A percentile compares a stretch with the other conserved stretches of the same genome.
These are phyloP conservation scores for Pagrus major DNA, from an alignment of 2,113 vertebrate genomes.

Conservation along the genomic window DNA sequence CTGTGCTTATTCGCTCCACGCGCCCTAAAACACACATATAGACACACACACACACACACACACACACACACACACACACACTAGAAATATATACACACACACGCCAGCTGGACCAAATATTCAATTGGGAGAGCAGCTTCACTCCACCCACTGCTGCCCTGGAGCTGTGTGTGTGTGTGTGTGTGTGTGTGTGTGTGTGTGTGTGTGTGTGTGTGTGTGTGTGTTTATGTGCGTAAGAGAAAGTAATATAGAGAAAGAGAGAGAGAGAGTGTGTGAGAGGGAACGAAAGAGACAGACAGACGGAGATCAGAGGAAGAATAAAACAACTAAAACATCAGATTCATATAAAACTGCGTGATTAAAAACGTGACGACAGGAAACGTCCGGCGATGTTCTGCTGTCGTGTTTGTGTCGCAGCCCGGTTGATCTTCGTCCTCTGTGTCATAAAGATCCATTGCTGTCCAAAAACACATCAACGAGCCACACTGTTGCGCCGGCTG, in stretches of 20 bases:
- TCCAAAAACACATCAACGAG: neutral
- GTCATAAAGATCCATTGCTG: neutral
- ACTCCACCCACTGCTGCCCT: conserved; percentile 70
- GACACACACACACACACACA: conserved; percentile 42
- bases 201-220: no score
- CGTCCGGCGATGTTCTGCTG: neutral
- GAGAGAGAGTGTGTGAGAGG: conserved; percentile 19
- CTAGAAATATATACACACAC: conserved; percentile 53
- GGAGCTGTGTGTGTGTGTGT: conserved; percentile 68
- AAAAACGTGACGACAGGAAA: neutral
- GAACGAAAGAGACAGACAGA: neutral
- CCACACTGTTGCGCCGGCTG: neutral
- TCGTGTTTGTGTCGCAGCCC: neutral
- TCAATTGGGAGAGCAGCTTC: conserved; percentile 74
- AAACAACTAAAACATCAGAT: neutral
- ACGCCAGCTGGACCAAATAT: conserved; percentile 84
- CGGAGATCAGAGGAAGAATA: neutral
- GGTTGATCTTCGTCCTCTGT: neutral
- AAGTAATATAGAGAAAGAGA: conserved; percentile 26
- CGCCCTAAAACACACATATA: conserved; percentile 60
- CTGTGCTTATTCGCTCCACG: conserved; percentile 71
- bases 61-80: conserved; percentile 45
- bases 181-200: neutral
- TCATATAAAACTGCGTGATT: neutral
- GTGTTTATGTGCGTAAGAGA: conserved; percentile 23